These are phyloP conservation scores for Andrena fulva DNA, from an alignment of 2,888 invertebrate genomes.

Conservation along the genomic window DNA sequence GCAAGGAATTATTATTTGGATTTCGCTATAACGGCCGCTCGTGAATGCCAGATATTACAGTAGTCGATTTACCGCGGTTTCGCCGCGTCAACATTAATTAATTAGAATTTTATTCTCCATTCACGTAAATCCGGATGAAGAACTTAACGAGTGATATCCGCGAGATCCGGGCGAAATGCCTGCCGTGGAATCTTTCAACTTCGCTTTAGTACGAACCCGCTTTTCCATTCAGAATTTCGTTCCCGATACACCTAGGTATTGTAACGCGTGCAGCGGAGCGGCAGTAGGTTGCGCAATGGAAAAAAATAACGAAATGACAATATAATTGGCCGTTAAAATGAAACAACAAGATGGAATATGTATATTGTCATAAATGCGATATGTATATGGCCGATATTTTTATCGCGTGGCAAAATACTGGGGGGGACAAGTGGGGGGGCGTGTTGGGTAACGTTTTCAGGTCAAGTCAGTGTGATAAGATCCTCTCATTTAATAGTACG, in stretches of 20 bases:
- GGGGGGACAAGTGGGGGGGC: conserved; percentile 7
- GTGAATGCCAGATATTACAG: not conserved
- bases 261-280: not conserved
- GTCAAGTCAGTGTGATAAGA: conserved; percentile 69
- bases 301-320: not conserved
- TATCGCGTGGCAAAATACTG: conserved; percentile 30
- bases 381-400: conserved; percentile 49
- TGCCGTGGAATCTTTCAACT: not conserved
- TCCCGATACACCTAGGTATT: not conserved
- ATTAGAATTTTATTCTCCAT: conserved; percentile 5
- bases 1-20: conserved; percentile 8
- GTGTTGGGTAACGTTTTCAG: conserved; percentile 60
- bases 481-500: conserved; percentile 55
- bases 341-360: conserved; percentile 15
- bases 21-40: not conserved
- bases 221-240: not conserved
- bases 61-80: not conserved
- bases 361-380: not conserved
- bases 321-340: not conserved
- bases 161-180: not conserved
- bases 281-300: not conserved
- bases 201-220: not conserved
- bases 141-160: not conserved
- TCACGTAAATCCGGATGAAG: not conserved
- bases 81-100: not conserved